A percentile compares a stretch with the other conserved stretches of the same genome.
These are phyloP conservation scores for Drosophila nikananu DNA, from an alignment of 1,140 invertebrate genomes.

Conservation along the genomic window DNA sequence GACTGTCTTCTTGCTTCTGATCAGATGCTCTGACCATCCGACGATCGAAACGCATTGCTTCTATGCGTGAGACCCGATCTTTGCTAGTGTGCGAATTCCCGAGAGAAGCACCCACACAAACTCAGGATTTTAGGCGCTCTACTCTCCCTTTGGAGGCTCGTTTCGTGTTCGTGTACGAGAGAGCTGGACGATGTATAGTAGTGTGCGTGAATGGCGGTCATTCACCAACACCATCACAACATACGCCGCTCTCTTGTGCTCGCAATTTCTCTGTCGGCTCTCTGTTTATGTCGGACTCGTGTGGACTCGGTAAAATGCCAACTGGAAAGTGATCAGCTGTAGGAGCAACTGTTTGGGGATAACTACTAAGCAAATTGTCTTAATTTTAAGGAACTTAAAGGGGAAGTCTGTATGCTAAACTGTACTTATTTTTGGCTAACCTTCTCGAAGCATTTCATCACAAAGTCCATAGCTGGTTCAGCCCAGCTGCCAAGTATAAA, in stretches of 20 bases:
- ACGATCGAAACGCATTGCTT: background rate
- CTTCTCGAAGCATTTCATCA: conserved; percentile 40
- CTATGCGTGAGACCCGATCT: conserved; percentile 7
- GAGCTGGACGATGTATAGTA: background rate
- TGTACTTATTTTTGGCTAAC: conserved; percentile 3
- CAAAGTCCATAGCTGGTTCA: conserved; percentile 21
- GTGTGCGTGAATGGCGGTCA: conserved; percentile 20
- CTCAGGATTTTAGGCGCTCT: conserved; percentile 18
- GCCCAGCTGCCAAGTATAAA: background rate
- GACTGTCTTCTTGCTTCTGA: conserved; percentile 16
- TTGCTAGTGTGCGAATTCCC: conserved; percentile 14
- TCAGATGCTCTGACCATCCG: background rate
- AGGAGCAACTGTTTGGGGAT: background rate
- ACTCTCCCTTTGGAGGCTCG: conserved; percentile 2
- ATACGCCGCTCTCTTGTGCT: conserved; percentile 42
- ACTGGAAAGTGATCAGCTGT: conserved; percentile 34
- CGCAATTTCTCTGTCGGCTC: conserved; percentile 12
- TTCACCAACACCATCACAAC: conserved; percentile 27
- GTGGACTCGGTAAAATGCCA: background rate
- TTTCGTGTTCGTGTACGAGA: conserved; percentile 15
- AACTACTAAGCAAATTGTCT: background rate
- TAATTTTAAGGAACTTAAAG: background rate
- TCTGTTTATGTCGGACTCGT: conserved; percentile 59
- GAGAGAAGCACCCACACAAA: conserved; percentile 31
- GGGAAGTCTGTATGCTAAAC: background rate